Evolutionary conservation across 2,113 vertebrate species (phyloP).

Genomic region (Choloepus hoffmanni): DNA sequence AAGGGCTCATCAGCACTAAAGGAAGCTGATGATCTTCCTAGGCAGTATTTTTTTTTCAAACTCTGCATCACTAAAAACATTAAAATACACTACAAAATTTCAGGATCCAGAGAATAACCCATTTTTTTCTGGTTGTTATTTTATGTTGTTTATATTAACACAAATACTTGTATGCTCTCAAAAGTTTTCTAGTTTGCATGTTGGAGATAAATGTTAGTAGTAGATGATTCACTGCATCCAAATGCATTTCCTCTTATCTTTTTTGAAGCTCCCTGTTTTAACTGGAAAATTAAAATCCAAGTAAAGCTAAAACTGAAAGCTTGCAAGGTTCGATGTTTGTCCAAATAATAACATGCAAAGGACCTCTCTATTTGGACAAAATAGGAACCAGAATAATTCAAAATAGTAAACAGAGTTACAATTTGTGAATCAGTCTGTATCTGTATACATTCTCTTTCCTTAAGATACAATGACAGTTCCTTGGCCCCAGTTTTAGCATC

Average conservation of each 20-base stretch:
- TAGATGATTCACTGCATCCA: not conserved
- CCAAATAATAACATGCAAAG: not conserved
- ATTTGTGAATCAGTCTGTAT: not conserved
- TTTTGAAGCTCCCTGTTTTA: not conserved
- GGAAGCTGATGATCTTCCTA: not conserved
- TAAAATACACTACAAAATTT: not conserved
- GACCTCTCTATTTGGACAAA: not conserved
- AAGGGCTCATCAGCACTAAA: no score
- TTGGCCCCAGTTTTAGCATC: no score
- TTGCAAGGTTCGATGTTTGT: not conserved
- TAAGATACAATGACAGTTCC: no score
- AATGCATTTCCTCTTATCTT: not conserved
- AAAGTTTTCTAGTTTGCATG: not conserved
- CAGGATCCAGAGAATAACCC: not conserved
- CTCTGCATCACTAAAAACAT: not conserved
- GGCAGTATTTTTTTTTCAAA: not conserved
- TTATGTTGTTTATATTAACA: not conserved
- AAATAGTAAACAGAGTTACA: not conserved
- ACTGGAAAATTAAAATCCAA: not conserved
- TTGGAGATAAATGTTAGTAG: not conserved
- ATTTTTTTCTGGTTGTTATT: not conserved
- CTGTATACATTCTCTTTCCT: no score
- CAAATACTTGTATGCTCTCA: not conserved
- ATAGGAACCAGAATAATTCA: not conserved
- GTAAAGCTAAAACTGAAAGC: not conserved